Evolutionary conservation across 2,797 vertebrate genomes (phyloP), one percentile per base, ranked within the genome.

Genomic region (Cynopterus sphinx): DNA sequence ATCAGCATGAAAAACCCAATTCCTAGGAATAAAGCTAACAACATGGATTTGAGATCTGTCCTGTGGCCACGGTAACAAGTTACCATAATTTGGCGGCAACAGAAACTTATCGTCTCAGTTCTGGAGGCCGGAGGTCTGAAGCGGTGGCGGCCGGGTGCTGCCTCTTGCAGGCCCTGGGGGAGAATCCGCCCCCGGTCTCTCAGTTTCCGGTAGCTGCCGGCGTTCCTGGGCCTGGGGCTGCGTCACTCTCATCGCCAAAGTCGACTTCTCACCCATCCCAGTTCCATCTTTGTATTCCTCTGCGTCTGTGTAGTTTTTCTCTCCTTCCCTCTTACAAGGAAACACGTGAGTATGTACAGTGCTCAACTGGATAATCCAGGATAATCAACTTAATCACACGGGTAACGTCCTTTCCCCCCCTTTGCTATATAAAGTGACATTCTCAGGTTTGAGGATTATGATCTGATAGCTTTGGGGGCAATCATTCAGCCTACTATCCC

Each of bases 131-230:
- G 8, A 77, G 16, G 28, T 41, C 36, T 91, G 28, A 41, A 70
- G 26, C 41, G 11, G 7, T 8, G 36, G 43, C 46, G 21, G 10
- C 28, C 7, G 4, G 24, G 33, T 31, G 33, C 11, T 55, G 1
- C 22, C 33, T 6, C 33, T n/a, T 1, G 19, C 5, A 9, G 9
- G 9, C 2, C 31, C 3, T 9, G 10, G 10, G 8, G 33, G 21
- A n/a, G 9, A 17, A 26, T 15, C 5, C 0, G 28, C 19, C 15
- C 22, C n/a, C 15, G 21, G n/a, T 5, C 55, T 49, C 17, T 31
- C 3, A 33, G 28, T 9, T 59, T 57, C 68, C 3, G 7, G 21
- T 17, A 17, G 21, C 16, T 28, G 21, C 59, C 9, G 5, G 6
- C 9, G 17, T 85, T 90, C 11, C 70, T 41, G 67, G 31, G 10